These are phyloP conservation scores for Tenthredo amoena DNA, from an alignment of 2,888 invertebrate species.

Conservation along the genomic window DNA sequence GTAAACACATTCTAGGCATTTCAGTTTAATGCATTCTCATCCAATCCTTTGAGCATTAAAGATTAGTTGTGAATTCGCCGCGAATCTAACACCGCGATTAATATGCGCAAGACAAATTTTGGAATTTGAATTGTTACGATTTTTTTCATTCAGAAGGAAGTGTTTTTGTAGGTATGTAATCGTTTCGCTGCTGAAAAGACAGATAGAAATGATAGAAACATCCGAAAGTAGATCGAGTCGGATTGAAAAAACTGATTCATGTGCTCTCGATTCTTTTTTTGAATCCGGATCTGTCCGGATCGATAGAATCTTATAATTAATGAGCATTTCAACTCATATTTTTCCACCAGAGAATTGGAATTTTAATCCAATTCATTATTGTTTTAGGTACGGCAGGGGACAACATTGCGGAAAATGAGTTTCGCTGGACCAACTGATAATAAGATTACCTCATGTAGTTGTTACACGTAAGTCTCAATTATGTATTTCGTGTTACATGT, in stretches of 20 bases:
- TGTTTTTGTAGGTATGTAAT: not conserved
- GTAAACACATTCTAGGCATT: not conserved
- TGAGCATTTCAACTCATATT: not conserved
- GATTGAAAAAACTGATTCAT: not conserved
- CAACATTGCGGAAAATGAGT: not conserved
- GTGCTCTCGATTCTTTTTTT: not conserved
- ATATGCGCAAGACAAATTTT: not conserved
- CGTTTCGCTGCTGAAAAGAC: not conserved
- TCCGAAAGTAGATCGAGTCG: not conserved
- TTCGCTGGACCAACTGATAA: not conserved
- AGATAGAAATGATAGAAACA: not conserved
- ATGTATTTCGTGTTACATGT: conserved; percentile 39
- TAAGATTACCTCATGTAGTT: conserved; percentile 19
- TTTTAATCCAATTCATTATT: not conserved
- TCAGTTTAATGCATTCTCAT: not conserved
- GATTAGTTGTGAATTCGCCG: not conserved
- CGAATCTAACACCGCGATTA: not conserved
- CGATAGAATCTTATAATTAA: not conserved
- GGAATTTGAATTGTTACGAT: not conserved
- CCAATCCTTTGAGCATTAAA: not conserved
- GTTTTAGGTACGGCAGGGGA: not conserved
- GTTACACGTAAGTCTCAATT: not conserved
- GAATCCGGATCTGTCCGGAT: not conserved
- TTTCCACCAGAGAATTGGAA: not conserved
- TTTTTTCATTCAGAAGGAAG: not conserved